Evolutionary conservation across 1,140 invertebrate species (phyloP).

Genomic region (Dendrolimus kikuchii): DNA sequence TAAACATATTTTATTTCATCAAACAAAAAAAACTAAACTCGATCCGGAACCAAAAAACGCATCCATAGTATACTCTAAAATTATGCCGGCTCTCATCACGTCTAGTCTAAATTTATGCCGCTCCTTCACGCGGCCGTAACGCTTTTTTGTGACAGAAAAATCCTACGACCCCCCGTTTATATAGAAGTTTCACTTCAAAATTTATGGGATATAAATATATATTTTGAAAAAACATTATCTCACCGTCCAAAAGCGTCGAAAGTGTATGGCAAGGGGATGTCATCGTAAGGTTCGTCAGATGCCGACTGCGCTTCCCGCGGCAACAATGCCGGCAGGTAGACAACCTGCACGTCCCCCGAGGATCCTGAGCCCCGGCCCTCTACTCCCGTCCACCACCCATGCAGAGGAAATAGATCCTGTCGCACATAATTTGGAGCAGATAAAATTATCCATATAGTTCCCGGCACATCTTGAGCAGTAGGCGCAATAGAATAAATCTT

Average conservation of each 20-base stretch:
- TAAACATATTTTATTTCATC: too few species aligned
- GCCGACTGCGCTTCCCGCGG: conserved; percentile 53
- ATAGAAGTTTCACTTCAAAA: too few species aligned
- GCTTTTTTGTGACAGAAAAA: too few species aligned
- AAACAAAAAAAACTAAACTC: too few species aligned
- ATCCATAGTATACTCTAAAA: too few species aligned
- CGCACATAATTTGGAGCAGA: background rate
- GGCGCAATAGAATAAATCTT: too few species aligned
- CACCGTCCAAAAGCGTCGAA: conserved; percentile 69
- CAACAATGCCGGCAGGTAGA: conserved; percentile 60
- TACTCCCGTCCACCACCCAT: conserved; percentile 34
- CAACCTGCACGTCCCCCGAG: conserved; percentile 50
- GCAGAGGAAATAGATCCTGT: conserved; percentile 35
- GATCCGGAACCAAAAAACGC: too few species aligned
- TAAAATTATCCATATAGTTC: conserved; percentile 4
- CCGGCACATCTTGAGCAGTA: too few species aligned
- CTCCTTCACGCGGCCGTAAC: too few species aligned
- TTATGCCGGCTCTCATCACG: too few species aligned
- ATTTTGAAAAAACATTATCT: conserved; percentile 5
- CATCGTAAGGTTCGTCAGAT: conserved; percentile 24
- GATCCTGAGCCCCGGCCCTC: conserved; percentile 2
- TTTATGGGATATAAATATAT: background rate
- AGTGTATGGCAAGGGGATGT: conserved; percentile 57
- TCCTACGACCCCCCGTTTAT: too few species aligned
- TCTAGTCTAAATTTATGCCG: too few species aligned